Conservation (phyloP, 64 coral and sea anemone species). For the Stichodactyla helianthus region DNA sequence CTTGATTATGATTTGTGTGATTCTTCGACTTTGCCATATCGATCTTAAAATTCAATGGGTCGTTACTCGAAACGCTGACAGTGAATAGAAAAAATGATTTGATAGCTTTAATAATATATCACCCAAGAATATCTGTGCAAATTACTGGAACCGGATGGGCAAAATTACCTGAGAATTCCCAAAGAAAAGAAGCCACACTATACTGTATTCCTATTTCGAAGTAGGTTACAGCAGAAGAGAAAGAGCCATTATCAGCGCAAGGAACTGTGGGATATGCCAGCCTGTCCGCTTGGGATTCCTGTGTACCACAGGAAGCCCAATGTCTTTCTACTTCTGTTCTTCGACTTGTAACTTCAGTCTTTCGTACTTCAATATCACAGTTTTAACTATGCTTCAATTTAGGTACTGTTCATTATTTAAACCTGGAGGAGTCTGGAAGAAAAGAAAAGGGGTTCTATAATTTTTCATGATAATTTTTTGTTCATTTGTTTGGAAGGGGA, state of each 20-base stretch:
- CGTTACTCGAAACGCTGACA: neutral
- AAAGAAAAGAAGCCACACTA: neutral
- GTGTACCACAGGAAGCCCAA: conserved; percentile 1
- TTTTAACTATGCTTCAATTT: too few species aligned
- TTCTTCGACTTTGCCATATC: conserved; percentile 99
- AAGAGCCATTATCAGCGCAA: conserved; percentile 4
- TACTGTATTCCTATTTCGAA: conserved; percentile 6
- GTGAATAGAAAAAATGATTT: conserved; percentile 17
- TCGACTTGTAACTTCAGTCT: neutral
- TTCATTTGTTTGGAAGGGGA: too few species aligned
- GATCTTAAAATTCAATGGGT: neutral
- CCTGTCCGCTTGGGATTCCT: neutral
- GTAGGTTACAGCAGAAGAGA: conserved; percentile 18
- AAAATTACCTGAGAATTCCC: conserved; percentile 29
- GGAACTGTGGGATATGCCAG: neutral
- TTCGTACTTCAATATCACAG: too few species aligned
- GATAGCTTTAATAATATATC: neutral
- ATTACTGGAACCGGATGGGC: neutral
- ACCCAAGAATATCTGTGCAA: neutral
- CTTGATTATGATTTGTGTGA: conserved; percentile 98
- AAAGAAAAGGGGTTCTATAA: too few species aligned
- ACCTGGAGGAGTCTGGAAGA: too few species aligned
- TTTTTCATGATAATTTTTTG: too few species aligned
- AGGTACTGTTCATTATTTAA: too few species aligned
- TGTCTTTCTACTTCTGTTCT: too few species aligned